These are phyloP conservation scores for Garra rufa DNA, from an alignment of 2,113 vertebrate genomes.

Conservation along the genomic window DNA sequence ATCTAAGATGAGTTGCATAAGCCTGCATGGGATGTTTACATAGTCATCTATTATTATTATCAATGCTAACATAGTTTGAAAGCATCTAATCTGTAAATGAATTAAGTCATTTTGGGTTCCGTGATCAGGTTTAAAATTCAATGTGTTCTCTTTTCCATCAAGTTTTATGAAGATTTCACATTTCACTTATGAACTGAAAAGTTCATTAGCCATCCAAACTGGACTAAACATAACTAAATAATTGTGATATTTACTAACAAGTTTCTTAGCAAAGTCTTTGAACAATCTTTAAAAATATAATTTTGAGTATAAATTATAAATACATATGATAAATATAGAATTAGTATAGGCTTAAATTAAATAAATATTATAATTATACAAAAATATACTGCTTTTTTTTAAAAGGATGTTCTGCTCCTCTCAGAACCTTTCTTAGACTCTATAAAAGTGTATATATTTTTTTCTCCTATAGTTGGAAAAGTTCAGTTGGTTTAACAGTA, in stretches of 20 bases:
- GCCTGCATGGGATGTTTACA: background rate
- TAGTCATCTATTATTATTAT: background rate
- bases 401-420: too few species aligned
- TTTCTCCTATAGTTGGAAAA: background rate
- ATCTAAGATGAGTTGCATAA: background rate
- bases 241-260: background rate
- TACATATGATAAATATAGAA: background rate
- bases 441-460: background rate
- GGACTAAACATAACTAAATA: background rate
- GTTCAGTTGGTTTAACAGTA: background rate
- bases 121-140: background rate
- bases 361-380: background rate
- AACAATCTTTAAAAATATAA: background rate
- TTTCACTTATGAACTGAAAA: background rate
- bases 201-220: background rate
- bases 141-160: background rate
- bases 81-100: background rate
- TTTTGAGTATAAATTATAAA: background rate
- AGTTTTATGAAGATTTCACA: background rate
- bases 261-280: background rate
- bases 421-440: background rate
- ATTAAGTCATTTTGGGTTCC: background rate
- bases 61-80: background rate
- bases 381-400: background rate
- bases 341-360: too few species aligned